phyloP scores from a whole-genome alignment of 2,797 vertebrate genomes.

The Gorsachius magnificus region DNA sequence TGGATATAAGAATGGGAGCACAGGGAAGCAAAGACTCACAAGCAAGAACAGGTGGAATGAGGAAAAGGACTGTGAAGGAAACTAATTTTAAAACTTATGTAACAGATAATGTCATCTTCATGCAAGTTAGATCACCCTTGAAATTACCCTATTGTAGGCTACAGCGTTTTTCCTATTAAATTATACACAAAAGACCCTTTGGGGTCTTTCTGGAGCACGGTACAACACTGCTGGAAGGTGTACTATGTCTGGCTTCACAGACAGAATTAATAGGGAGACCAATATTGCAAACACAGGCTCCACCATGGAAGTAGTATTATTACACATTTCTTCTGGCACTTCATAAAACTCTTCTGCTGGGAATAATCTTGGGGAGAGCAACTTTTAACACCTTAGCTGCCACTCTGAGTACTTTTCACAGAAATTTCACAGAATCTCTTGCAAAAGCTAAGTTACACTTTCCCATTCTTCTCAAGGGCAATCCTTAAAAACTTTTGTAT shows the following conservation, averaged over 20 bases:
- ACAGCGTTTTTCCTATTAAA: neutral
- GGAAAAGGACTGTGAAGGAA: neutral
- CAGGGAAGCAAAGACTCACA: neutral
- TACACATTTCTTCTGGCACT: neutral
- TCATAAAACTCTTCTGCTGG: neutral
- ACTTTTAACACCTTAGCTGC: neutral
- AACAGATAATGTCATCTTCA: neutral
- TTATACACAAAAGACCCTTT: neutral
- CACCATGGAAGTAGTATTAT: neutral
- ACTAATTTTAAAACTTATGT: neutral
- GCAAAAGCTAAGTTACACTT: neutral
- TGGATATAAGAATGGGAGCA: neutral
- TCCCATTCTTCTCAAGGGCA: neutral
- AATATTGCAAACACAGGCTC: neutral
- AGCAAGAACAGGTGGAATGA: neutral
- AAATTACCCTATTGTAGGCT: neutral
- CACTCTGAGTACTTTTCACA: neutral
- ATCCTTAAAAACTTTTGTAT: neutral
- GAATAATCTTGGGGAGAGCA: neutral
- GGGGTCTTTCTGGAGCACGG: neutral
- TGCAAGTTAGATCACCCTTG: neutral
- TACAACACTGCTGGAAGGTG: neutral
- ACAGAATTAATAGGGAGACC: neutral
- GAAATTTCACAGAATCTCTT: neutral
- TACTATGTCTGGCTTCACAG: neutral